Evolutionary conservation across 2,113 vertebrate genomes (phyloP).

Genomic region (Scomber japonicus): DNA sequence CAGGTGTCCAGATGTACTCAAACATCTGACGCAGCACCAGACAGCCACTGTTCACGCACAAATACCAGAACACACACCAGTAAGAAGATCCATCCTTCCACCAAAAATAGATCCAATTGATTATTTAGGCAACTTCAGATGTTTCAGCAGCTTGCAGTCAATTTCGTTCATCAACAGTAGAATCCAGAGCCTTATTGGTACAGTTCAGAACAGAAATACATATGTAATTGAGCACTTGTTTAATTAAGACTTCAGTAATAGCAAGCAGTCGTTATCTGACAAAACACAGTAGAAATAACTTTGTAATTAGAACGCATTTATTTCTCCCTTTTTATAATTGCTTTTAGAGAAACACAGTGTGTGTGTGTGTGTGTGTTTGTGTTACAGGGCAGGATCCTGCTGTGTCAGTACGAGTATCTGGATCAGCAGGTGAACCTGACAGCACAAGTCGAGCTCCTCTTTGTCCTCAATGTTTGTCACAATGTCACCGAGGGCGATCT

Average conservation of each 20-base stretch:
- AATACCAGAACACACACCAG: constrained; percentile 74
- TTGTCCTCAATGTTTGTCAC: constrained; percentile 59
- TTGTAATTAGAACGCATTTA: not conserved
- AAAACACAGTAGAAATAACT: too few species aligned
- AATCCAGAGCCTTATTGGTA: not conserved
- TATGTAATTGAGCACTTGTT: not conserved
- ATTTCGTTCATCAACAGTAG: not conserved
- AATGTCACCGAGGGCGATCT: not conserved
- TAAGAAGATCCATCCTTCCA: constrained; percentile 60
- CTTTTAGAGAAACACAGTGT: not conserved
- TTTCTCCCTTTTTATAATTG: not conserved
- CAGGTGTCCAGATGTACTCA: constrained; percentile 65
- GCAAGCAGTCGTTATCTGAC: not conserved
- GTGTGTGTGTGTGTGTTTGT: not conserved
- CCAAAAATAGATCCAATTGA: not conserved
- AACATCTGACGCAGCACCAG: constrained; percentile 34
- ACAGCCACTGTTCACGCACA: constrained; percentile 1
- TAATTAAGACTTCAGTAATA: not conserved
- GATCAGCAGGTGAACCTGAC: constrained; percentile 47
- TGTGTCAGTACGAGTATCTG: not conserved
- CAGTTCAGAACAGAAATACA: not conserved
- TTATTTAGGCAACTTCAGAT: not conserved
- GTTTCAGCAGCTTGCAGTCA: not conserved
- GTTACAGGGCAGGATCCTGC: constrained; percentile 54
- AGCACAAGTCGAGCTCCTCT: constrained; percentile 7